Conservation (phyloP, 2,113 vertebrate species). For the Piprites chloris region DNA sequence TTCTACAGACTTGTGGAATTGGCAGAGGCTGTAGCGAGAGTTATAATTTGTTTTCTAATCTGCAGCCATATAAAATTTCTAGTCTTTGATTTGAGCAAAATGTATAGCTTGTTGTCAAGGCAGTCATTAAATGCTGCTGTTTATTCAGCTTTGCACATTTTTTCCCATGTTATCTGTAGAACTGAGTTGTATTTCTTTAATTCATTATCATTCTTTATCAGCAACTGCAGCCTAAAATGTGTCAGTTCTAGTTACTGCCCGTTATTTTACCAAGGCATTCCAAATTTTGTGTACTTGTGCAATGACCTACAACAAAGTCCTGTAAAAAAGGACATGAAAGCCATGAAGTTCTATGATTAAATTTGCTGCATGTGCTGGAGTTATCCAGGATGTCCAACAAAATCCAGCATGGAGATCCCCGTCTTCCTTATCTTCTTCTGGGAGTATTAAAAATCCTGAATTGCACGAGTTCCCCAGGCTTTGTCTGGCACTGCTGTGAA, state of each 20-base stretch:
- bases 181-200: background rate
- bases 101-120: background rate
- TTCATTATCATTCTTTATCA: background rate
- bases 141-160: background rate
- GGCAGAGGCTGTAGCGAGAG: background rate
- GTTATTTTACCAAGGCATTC: background rate
- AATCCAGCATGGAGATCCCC: background rate
- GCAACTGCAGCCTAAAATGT: background rate
- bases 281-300: background rate
- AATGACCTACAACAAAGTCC: background rate
- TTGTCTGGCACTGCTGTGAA: background rate
- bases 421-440: fast-evolving
- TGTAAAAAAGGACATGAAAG: background rate
- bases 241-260: background rate
- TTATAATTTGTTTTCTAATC: background rate
- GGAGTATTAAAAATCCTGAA: background rate
- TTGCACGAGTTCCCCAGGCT: background rate
- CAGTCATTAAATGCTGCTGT: background rate
- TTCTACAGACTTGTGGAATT: background rate
- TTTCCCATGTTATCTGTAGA: background rate
- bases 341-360: background rate
- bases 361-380: background rate
- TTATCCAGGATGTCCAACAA: background rate
- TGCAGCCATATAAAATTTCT: background rate
- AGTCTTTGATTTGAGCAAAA: background rate